A percentile compares a stretch with the other conserved stretches of the same genome.
These are phyloP conservation scores for Argyresthia albistria DNA, from an alignment of 2,888 invertebrate species.

Conservation along the genomic window DNA sequence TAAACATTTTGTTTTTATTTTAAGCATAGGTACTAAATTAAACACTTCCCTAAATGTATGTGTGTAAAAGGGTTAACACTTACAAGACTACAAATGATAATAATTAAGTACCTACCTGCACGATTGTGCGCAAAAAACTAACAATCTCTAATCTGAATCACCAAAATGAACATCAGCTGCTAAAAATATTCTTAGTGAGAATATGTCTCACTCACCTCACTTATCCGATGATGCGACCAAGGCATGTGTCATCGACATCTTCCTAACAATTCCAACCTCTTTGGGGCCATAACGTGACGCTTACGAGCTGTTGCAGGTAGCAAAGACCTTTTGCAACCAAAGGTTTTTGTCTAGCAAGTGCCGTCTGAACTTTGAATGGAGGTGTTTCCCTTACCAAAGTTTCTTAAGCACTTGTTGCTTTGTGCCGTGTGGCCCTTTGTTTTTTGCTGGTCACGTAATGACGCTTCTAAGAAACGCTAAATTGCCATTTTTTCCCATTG, in stretches of 20 bases:
- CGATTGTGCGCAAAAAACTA: not conserved
- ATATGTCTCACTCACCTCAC: not conserved
- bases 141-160: constrained; percentile 26
- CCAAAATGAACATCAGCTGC: constrained; percentile 28
- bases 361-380: constrained; percentile 26
- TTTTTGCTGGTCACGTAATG: constrained; percentile 11
- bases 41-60: too few species aligned
- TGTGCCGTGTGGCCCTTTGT: constrained; percentile 19
- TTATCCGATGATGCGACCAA: not conserved
- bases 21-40: too few species aligned
- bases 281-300: constrained; percentile 24
- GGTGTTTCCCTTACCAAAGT: constrained; percentile 18
- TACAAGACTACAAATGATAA: too few species aligned
- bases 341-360: constrained; percentile 26
- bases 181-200: constrained; percentile 20
- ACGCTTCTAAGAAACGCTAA: constrained; percentile 11
- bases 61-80: too few species aligned
- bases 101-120: too few species aligned
- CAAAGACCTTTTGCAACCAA: constrained; percentile 35
- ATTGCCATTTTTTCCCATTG: not conserved
- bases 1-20: too few species aligned
- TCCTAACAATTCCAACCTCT: constrained; percentile 15
- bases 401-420: constrained; percentile 35
- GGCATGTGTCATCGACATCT: constrained; percentile 43
- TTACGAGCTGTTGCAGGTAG: constrained; percentile 44